Conservation (phyloP, 2,888 invertebrate genomes). For the Ormyrus pomaceus region DNA sequence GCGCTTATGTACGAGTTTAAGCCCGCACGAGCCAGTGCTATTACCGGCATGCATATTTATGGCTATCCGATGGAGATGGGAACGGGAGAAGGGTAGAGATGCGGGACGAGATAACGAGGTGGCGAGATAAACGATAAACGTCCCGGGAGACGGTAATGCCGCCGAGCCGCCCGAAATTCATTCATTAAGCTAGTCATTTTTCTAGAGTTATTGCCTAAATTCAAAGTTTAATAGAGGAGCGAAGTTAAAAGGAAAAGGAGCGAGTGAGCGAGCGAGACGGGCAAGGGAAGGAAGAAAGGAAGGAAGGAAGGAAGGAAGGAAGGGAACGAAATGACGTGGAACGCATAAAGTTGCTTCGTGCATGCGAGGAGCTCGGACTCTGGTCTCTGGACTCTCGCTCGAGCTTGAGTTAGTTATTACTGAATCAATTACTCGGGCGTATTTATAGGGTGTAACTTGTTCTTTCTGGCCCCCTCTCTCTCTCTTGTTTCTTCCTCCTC, state of each 20-base stretch:
- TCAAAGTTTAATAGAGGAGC: slow-evolving; percentile 12
- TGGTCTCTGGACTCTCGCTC: too few species aligned
- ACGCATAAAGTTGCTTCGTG: slow-evolving; percentile 36
- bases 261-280: neutral
- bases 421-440: slow-evolving; percentile 73
- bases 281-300: neutral
- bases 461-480: slow-evolving; percentile 62
- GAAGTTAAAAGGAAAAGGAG: neutral
- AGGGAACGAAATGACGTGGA: slow-evolving; percentile 49
- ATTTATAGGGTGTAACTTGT: slow-evolving; percentile 72
- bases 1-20: slow-evolving; percentile 34
- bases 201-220: slow-evolving; percentile 12
- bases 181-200: slow-evolving; percentile 45
- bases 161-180: slow-evolving; percentile 24
- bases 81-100: slow-evolving; percentile 34
- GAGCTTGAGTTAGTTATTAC: slow-evolving; percentile 73
- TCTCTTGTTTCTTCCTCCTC: slow-evolving; percentile 44
- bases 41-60: slow-evolving; percentile 64
- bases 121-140: slow-evolving; percentile 58
- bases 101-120: slow-evolving; percentile 50
- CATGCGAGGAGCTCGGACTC: neutral
- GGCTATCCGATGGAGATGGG: slow-evolving; percentile 54
- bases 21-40: slow-evolving; percentile 11
- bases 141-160: slow-evolving; percentile 40
- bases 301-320: slow-evolving; percentile 7